Evolutionary conservation across 1,140 invertebrate genomes (phyloP), one percentile per base, ranked within the genome.

Genomic region (Nilaparvata lugens): DNA sequence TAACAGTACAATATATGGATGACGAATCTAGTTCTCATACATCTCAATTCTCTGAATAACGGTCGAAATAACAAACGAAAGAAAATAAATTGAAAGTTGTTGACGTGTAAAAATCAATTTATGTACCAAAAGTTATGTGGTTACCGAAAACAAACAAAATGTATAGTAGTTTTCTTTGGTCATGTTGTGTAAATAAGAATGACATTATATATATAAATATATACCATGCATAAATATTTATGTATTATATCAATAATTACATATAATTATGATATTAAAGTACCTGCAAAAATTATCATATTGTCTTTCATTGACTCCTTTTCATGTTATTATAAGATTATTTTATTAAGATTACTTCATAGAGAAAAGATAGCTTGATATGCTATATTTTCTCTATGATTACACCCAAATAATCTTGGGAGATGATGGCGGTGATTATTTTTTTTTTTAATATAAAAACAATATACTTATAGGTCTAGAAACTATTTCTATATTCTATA

Each of bases 101-200:
- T 35, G 9, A 35, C 31, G 31, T 35, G 31, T 35, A 35, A 35
- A 9, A 35, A 35, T 35, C 31, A 35, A 35, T 35, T 35, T 35
- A 35, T 35, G 53, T 65, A 65, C 64, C 64, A 65, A 65, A 65
- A 62, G 58, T 57, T 62, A 31, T 62, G 60, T 62, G 64, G 64
- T 65, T 65, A 65, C 64, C 64, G 64, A 35, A 35, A 35, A 61
- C 16, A 38, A 60, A 60, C 61, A 65, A 57, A 52, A 45, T 65
- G 61, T 65, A 65, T 55, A 65, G 61, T 62, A 62, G 56, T 56
- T 61, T 24, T 35, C 31, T 35, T 35, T 35, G 31, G 31, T 35
- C 31, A 35, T 35, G 31, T 35, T 35, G 13, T 35, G 31, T 35
- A 35, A 35, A 35, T 35, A 35, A 35, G 43, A 58, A 55, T 61